Evolutionary conservation across 2,888 invertebrate species (phyloP), one percentile per base, ranked within the genome.

Genomic region (Mythimna pallens): DNA sequence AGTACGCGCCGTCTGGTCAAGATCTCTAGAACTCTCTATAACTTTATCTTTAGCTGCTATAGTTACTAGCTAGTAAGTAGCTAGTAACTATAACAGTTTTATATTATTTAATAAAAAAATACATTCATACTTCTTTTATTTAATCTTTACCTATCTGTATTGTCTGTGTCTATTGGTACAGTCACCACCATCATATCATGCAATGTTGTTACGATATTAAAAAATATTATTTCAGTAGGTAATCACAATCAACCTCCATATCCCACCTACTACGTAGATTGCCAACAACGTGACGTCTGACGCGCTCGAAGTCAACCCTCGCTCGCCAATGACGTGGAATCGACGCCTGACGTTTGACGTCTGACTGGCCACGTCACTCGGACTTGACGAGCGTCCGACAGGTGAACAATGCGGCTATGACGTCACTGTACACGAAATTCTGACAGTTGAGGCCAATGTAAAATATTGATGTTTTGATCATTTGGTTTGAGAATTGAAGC

Each of bases 321-420:
- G 85, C 82, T 84, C 82, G 71, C 72, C 83, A 85, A 78, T 91
- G 93, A 93, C 91, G 88, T 89, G 81, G 87, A 91, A 90, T 91
- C 88, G 93, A 93, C 92, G 81, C 91, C 77, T 89, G 92, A 89
- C 88, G 81, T 92, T 76, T 89, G 92, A 93, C 93, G 82, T 92
- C 73, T 89, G 92, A 89, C 89, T 88, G 89, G 86, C 75, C 89
- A 86, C 84, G 90, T 90, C 91, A 89, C 85, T 90, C 89, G 86
- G 79, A 80, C 81, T 68, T 87, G 91, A 90, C 84, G 84, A 87
- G 82, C 86, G 76, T 63, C 76, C 30, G 79, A 83, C 76, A 81
- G 78, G 75, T 78, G 40, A 84, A 90, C 91, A 90, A 91, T 90
- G 80, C 85, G 78, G 82, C 40, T 65, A 62, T 81, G 81, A 80